Evolutionary conservation across 2,888 invertebrate genomes (phyloP).

Genomic region (Sphinx pinastri): DNA sequence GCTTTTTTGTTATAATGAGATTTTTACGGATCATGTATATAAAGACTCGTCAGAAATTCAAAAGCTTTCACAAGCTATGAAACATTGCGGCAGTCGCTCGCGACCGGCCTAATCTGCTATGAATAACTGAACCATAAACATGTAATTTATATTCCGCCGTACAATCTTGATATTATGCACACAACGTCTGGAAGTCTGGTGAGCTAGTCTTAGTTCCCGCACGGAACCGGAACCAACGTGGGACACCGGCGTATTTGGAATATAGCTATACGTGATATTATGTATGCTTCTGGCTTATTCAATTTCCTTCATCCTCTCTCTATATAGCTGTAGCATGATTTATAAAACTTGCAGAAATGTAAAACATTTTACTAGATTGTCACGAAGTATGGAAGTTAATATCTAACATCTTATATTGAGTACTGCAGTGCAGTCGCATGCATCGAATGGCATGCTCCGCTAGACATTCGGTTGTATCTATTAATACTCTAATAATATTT

Average conservation of each 20-base stretch:
- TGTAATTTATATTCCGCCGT: conserved; percentile 9
- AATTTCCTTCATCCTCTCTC: background rate
- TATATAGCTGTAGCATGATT: too few species aligned
- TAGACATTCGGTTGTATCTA: too few species aligned
- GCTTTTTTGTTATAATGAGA: too few species aligned
- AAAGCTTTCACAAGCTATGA: background rate
- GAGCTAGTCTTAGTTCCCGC: background rate
- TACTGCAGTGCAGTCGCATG: too few species aligned
- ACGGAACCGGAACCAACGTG: conserved; percentile 1
- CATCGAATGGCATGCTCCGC: too few species aligned
- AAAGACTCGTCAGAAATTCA: too few species aligned
- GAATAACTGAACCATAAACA: background rate
- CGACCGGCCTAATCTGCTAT: background rate
- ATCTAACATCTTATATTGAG: too few species aligned
- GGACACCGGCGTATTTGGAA: background rate
- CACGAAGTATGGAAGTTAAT: too few species aligned
- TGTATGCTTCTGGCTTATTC: background rate
- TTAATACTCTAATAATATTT: too few species aligned
- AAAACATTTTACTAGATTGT: too few species aligned
- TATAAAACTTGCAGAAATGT: background rate
- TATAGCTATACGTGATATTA: background rate
- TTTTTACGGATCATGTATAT: too few species aligned
- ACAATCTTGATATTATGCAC: conserved; percentile 7
- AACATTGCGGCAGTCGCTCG: background rate
- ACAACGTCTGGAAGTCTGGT: background rate